These are phyloP conservation scores for Gymnogyps californianus DNA, from an alignment of 2,113 vertebrate genomes.

Conservation along the genomic window DNA sequence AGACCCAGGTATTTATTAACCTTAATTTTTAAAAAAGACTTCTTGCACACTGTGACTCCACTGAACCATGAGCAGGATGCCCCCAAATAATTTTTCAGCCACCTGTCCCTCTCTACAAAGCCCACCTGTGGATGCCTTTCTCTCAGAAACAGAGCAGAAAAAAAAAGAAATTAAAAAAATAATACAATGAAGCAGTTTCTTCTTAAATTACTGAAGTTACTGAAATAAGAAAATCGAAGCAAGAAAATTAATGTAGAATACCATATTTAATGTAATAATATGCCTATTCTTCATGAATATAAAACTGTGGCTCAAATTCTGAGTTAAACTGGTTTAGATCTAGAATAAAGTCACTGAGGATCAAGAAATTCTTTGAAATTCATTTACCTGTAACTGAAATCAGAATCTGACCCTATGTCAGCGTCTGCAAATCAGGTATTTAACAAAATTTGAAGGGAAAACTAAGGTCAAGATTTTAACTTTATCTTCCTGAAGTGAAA, in stretches of 20 bases:
- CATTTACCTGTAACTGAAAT: conserved; percentile 2
- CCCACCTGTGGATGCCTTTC: background rate
- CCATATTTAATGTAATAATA: background rate
- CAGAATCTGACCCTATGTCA: conserved; percentile 12
- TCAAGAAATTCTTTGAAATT: conserved; percentile 18
- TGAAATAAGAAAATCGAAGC: background rate
- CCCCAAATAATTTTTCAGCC: background rate
- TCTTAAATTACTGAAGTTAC: background rate
- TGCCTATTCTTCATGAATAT: background rate
- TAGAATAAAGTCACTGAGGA: background rate
- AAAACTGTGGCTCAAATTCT: background rate
- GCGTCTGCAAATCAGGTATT: conserved; percentile 30
- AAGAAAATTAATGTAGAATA: background rate
- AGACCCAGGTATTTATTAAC: background rate
- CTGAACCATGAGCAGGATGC: background rate
- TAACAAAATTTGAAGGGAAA: conserved; percentile 17
- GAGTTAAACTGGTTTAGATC: background rate
- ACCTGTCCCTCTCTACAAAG: background rate
- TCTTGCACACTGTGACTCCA: background rate
- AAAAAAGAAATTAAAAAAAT: background rate
- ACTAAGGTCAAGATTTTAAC: background rate
- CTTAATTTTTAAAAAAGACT: background rate
- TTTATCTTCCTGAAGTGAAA: background rate
- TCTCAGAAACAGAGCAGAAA: background rate
- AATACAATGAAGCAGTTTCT: background rate